A percentile compares a stretch with the other conserved stretches of the same genome.
Evolutionary conservation across 2,113 vertebrate genomes (phyloP).

Genomic region (Hippocampus mohnikei): DNA sequence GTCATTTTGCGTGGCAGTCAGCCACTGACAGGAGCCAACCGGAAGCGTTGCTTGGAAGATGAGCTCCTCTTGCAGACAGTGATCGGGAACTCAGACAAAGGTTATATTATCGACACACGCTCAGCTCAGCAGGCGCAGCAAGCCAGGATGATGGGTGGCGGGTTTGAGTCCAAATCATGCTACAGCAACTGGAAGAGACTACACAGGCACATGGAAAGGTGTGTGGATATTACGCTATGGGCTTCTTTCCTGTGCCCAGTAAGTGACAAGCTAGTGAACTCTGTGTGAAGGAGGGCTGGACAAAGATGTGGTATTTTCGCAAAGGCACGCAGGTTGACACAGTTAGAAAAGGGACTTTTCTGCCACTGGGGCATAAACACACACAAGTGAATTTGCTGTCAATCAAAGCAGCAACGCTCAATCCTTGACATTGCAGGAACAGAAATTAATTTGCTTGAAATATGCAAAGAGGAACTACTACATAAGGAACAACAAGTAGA

Average conservation of each 20-base stretch:
- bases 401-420: too few species aligned
- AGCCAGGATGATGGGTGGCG: constrained; percentile 72
- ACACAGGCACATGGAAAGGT: constrained; percentile 81
- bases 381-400: too few species aligned
- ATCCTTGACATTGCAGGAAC: too few species aligned
- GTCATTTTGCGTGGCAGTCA: constrained; percentile 82
- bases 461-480: too few species aligned
- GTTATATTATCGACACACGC: constrained; percentile 79
- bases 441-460: too few species aligned
- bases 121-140: constrained; percentile 79
- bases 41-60: constrained; percentile 76
- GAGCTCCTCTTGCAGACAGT: constrained; percentile 70
- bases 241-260: background rate
- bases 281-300: too few species aligned
- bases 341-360: too few species aligned
- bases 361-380: too few species aligned
- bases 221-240: background rate
- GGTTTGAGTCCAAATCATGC: constrained; percentile 76
- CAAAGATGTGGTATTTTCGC: too few species aligned
- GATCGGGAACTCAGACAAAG: constrained; percentile 52
- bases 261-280: too few species aligned
- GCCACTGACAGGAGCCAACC: constrained; percentile 77
- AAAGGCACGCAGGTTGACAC: too few species aligned
- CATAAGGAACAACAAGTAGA: too few species aligned
- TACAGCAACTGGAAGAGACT: constrained; percentile 77